These are phyloP conservation scores for Darwinula stevensoni DNA, from an alignment of 2,888 invertebrate genomes.

Conservation along the genomic window DNA sequence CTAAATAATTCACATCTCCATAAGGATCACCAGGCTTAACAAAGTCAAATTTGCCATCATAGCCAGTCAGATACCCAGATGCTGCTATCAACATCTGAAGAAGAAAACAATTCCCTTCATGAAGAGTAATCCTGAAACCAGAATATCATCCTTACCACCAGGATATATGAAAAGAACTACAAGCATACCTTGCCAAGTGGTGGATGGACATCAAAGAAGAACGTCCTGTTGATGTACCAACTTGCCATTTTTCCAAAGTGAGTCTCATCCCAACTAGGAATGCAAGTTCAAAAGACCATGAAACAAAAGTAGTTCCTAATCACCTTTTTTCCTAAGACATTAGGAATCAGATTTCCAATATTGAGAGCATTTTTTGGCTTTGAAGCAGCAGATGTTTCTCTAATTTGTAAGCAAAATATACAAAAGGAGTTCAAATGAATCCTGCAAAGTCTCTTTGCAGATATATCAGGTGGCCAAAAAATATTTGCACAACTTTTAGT, in stretches of 20 bases:
- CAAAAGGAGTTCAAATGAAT: neutral
- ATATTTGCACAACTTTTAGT: too few species aligned
- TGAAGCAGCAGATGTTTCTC: too few species aligned
- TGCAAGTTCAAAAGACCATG: too few species aligned
- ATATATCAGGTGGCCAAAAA: too few species aligned
- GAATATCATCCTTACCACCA: neutral
- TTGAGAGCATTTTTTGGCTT: too few species aligned
- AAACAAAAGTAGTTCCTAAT: too few species aligned
- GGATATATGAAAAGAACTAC: conserved; percentile 3
- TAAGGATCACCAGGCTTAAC: conserved; percentile 88
- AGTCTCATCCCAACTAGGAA: conserved; percentile 86
- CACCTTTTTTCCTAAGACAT: too few species aligned
- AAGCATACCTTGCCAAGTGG: conserved; percentile 62
- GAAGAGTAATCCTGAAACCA: neutral
- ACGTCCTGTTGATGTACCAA: conserved; percentile 89
- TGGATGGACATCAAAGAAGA: conserved; percentile 95
- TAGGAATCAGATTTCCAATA: too few species aligned
- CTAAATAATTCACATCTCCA: conserved; percentile 54
- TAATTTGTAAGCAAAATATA: conserved; percentile 3
- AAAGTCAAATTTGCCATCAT: conserved; percentile 77
- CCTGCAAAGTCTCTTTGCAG: too few species aligned
- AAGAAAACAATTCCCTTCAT: too few species aligned
- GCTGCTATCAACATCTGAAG: conserved; percentile 73
- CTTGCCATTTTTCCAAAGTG: conserved; percentile 98
- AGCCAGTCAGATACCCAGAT: conserved; percentile 68